Evolutionary conservation across 2,888 invertebrate species (phyloP), one percentile per base, ranked within the genome.

Genomic region (Tribolium freemani): DNA sequence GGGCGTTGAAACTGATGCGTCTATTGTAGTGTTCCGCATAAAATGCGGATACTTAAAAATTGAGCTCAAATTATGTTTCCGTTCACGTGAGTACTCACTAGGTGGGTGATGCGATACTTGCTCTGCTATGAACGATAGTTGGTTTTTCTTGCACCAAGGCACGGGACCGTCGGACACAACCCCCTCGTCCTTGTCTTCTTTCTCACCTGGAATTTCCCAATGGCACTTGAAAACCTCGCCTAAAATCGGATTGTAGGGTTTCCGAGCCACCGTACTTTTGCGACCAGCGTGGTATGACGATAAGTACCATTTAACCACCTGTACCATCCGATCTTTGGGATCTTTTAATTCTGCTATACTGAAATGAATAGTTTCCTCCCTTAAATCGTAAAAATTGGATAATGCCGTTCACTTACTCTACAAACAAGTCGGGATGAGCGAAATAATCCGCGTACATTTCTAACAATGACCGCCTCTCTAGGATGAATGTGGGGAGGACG

Each of bases 361-460:
- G 86, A 2, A 48, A 58, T 3, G 20, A 73, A 78, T 26, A 48
- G 13, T 72, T 38, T 38, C 38, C 8, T 16, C 16, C 16, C 16
- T 16, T 16, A 16, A 2, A 1, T 16, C 16, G 16, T 1, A 16
- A 16, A 16, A 16, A 16, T 16, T 1, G 16, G 16, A 16, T 16
- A 16, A 16, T 16, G 16, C 16, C 16, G 16, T 2, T 16, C 26
- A 3, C 9, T 81, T 87, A 96, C 96, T 91, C 94, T 75, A 94
- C 90, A 88, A 99, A 99, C 82, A 98, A 91, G 87, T 99, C 98
- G 0, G 99, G 98, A 90, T 99, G 99, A 8, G 99, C 98, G 88
- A 99, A 98, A 85, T 99, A 99, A 88, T 99, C 99, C 57, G 99
- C 99, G 87, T 98, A 99, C 99, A 99, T 99, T 89, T 99, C 99